A percentile compares a stretch with the other conserved stretches of the same genome.
Evolutionary conservation across 1,140 invertebrate species (phyloP).

Genomic region (Sarcophaga peregrina): DNA sequence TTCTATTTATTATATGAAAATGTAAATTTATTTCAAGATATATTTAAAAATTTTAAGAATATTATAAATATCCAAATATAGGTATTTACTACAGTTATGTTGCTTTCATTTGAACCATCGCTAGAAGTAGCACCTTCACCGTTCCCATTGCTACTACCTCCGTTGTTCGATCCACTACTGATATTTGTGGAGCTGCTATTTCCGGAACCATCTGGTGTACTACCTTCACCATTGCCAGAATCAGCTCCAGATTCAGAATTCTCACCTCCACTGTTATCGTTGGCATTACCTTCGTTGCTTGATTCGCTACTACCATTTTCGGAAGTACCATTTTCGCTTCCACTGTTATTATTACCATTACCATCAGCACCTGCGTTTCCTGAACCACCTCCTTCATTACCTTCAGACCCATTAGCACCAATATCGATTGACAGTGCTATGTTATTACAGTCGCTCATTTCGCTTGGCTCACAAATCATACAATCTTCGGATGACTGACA

Average conservation of each 20-base stretch:
- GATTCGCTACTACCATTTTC: constrained; percentile 15
- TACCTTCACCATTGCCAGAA: constrained; percentile 19
- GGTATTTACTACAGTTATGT: too few relatives aligned
- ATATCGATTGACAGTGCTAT: neutral
- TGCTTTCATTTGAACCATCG: neutral
- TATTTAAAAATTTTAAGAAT: neutral
- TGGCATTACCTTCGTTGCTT: neutral
- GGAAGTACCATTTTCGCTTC: neutral
- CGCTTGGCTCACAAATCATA: constrained; percentile 53
- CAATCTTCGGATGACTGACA: constrained; percentile 52
- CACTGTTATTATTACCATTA: neutral
- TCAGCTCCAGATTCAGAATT: neutral
- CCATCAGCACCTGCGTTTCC: neutral
- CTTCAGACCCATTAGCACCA: neutral
- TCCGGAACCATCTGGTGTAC: neutral
- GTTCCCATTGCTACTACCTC: neutral
- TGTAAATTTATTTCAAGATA: too few relatives aligned
- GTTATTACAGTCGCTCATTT: constrained; percentile 52
- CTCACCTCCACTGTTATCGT: neutral
- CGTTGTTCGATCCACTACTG: neutral
- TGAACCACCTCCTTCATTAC: neutral
- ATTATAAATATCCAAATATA: neutral
- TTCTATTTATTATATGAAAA: too few relatives aligned
- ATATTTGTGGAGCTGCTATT: too few relatives aligned
- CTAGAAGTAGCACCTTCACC: neutral